Evolutionary conservation across 2,113 vertebrate species (phyloP).

Genomic region (Corydoras sp.): DNA sequence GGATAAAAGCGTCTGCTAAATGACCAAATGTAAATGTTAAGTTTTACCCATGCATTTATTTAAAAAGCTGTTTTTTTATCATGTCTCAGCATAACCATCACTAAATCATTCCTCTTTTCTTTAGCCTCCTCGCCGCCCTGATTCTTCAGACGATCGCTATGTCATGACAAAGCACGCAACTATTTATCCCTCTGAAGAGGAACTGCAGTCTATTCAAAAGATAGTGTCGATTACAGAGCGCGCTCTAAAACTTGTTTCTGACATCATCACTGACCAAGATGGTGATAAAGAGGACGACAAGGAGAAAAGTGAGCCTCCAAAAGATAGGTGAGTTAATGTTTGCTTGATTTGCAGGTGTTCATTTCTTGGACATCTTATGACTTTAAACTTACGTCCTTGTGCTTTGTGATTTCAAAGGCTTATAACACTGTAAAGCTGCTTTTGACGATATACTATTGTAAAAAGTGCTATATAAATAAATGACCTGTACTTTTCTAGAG

Average conservation of each 20-base stretch:
- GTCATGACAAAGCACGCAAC: conserved; percentile 96
- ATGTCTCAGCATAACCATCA: background rate
- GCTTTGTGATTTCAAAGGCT: background rate
- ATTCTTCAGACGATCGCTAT: conserved; percentile 93
- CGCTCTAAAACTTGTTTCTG: conserved; percentile 94
- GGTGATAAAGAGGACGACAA: conserved; percentile 81
- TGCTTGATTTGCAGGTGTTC: background rate
- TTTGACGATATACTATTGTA: no score
- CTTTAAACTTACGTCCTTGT: background rate
- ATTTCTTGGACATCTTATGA: background rate
- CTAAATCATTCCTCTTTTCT: conserved; percentile 7
- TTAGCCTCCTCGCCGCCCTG: conserved; percentile 90
- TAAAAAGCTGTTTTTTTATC: background rate
- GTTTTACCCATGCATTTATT: background rate
- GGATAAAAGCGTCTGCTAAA: no score
- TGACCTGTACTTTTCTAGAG: conserved; percentile 57
- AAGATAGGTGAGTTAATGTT: conserved; percentile 73
- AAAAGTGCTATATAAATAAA: no score
- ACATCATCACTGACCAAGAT: conserved; percentile 88
- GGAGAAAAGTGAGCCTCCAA: conserved; percentile 83
- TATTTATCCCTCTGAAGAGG: conserved; percentile 95
- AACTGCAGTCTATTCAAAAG: conserved; percentile 96
- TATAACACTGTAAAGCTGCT: no score
- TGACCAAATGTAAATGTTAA: no score
- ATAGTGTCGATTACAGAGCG: conserved; percentile 97